These are phyloP conservation scores for Rhinella marina DNA, from an alignment of 2,797 vertebrate genomes.

Conservation along the genomic window DNA sequence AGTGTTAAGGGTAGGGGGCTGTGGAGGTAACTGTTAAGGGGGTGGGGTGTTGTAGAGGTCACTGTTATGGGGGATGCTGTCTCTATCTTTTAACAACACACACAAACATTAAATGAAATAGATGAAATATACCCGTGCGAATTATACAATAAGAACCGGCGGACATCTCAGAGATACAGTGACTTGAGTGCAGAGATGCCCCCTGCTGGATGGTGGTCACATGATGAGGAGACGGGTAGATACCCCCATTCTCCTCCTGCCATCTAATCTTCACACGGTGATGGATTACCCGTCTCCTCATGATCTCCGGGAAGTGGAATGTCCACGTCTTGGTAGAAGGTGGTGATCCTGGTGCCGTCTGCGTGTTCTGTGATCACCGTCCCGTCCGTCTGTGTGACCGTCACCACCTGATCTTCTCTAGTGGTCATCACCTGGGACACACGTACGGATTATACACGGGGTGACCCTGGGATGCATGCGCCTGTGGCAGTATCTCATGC, in stretches of 20 bases:
- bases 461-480: background rate
- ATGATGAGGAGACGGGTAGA: too few relatives aligned
- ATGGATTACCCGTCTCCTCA: constrained; percentile 71
- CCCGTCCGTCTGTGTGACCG: constrained; percentile 77
- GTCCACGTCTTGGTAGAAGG: constrained; percentile 74
- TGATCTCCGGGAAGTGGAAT: constrained; percentile 21
- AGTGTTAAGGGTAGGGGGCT: too few relatives aligned
- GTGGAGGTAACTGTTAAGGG: too few relatives aligned
- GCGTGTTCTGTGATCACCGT: constrained; percentile 83
- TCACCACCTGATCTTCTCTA: constrained; percentile 86
- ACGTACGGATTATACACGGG: background rate
- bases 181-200: too few relatives aligned
- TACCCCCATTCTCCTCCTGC: too few relatives aligned
- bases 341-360: constrained; percentile 92
- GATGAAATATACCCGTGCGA: too few relatives aligned
- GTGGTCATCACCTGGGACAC: constrained; percentile 81
- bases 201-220: too few relatives aligned
- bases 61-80: too few relatives aligned
- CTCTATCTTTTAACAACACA: too few relatives aligned
- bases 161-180: too few relatives aligned
- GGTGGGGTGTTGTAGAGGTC: too few relatives aligned
- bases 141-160: background rate
- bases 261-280: background rate
- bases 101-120: too few relatives aligned
- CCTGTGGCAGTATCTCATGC: background rate